These are phyloP conservation scores for Eubasilissa regina DNA, from an alignment of 1,140 invertebrate species.

Conservation along the genomic window DNA sequence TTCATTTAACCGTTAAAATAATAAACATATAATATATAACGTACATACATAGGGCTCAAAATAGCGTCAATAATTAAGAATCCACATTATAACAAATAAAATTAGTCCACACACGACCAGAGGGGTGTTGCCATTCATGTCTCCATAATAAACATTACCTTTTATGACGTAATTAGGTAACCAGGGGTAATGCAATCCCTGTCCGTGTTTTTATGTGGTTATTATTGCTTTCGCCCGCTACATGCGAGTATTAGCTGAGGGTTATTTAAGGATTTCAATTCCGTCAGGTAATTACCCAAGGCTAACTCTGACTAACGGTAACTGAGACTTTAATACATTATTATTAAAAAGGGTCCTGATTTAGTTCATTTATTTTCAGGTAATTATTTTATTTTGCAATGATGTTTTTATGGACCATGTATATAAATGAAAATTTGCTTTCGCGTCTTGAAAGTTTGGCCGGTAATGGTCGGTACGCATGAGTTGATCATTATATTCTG, in stretches of 20 bases:
- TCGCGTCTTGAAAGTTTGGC: no score
- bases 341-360: no score
- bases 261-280: conserved; percentile 19
- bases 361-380: no score
- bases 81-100: conserved; percentile 6
- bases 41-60: no score
- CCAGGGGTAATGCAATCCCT: conserved; percentile 39
- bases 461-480: no score
- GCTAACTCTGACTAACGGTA: conserved; percentile 7
- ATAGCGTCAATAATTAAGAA: background rate
- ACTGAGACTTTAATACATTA: background rate
- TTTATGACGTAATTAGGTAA: conserved; percentile 53
- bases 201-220: conserved; percentile 49
- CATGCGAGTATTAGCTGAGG: conserved; percentile 34
- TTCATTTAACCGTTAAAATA: conserved; percentile 14
- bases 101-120: conserved; percentile 10
- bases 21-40: no score
- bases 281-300: conserved; percentile 11
- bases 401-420: no score
- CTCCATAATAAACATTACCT: conserved; percentile 53
- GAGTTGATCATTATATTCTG: no score
- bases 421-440: no score
- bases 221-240: conserved; percentile 40
- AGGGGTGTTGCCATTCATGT: conserved; percentile 31
- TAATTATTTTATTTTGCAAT: no score